These are phyloP conservation scores for Cotesia congregata DNA, from an alignment of 2,888 invertebrate species.

Conservation along the genomic window DNA sequence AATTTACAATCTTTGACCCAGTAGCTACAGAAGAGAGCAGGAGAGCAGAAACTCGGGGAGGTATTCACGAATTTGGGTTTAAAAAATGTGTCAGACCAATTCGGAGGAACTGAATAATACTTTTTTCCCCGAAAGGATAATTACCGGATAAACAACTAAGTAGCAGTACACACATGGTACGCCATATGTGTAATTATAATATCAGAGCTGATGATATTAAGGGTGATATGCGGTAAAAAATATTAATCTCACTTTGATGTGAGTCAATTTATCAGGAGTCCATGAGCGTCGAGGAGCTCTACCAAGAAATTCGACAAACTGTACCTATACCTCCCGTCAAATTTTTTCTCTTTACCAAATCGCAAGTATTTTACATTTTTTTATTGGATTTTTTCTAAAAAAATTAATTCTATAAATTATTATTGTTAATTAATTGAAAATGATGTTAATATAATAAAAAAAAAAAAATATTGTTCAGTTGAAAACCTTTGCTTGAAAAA, in stretches of 20 bases:
- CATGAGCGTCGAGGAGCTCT: neutral
- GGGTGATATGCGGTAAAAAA: neutral
- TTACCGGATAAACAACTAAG: neutral
- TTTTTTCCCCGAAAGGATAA: neutral
- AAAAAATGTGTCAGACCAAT: neutral
- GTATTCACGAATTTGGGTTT: neutral
- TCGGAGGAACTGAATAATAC: neutral
- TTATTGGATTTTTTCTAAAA: neutral
- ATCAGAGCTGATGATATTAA: neutral
- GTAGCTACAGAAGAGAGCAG: neutral
- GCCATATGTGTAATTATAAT: neutral
- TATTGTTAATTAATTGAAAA: no score
- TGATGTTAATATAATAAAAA: no score
- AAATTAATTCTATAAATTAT: no score
- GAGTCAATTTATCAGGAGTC: constrained; percentile 1
- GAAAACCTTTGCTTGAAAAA: no score
- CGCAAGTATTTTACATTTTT: neutral
- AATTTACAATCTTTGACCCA: neutral
- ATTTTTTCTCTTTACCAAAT: neutral
- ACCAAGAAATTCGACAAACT: neutral
- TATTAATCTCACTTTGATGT: constrained; percentile 1
- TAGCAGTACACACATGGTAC: neutral
- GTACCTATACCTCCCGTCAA: neutral
- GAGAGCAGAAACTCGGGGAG: neutral
- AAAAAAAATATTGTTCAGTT: no score